Evolutionary conservation across 2,113 vertebrate genomes (phyloP).

Genomic region (Rhea americana): DNA sequence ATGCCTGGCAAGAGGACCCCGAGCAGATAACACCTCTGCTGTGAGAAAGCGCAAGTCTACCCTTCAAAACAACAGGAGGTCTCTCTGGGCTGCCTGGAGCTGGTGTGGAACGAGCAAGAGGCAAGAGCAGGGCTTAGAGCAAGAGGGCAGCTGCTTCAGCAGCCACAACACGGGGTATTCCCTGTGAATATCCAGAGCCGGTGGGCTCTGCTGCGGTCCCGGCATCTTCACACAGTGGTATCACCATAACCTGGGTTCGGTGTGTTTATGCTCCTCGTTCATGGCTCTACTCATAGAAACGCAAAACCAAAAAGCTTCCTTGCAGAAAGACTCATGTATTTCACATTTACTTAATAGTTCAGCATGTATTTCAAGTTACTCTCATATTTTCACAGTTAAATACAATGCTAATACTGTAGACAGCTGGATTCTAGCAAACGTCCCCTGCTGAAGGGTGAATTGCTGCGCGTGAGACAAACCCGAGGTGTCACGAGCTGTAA

Average conservation of each 20-base stretch:
- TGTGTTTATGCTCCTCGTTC: neutral
- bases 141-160: neutral
- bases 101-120: neutral
- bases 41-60: neutral
- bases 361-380: neutral
- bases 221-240: rapidly evolving
- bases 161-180: neutral
- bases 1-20: neutral
- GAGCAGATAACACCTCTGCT: neutral
- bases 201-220: neutral
- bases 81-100: rapidly evolving
- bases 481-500: neutral
- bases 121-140: neutral
- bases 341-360: neutral
- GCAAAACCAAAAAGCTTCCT: neutral
- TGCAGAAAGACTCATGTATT: neutral
- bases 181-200: too few relatives aligned
- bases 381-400: neutral
- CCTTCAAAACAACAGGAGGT: neutral
- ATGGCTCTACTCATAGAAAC: neutral
- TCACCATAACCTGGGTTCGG: neutral
- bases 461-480: rapidly evolving
- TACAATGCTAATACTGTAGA: neutral
- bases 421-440: neutral
- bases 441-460: neutral